A percentile compares a stretch with the other conserved stretches of the same genome.
These are phyloP conservation scores for Scophthalmus maximus DNA, from an alignment of 2,113 vertebrate species.

Conservation along the genomic window DNA sequence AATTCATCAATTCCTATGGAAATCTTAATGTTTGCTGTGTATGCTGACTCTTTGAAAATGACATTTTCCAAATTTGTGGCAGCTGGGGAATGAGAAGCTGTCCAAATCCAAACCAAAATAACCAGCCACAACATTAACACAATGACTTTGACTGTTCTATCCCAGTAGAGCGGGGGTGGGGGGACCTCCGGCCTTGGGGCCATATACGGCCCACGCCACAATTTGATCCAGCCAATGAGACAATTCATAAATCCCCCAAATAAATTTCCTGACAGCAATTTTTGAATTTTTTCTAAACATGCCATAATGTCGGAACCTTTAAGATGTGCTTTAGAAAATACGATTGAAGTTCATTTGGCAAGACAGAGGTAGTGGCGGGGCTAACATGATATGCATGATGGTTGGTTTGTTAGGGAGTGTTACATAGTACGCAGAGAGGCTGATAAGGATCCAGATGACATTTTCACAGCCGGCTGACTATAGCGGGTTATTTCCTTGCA, in stretches of 20 bases:
- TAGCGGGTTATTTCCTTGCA: slow-evolving; percentile 79
- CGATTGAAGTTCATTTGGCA: background rate
- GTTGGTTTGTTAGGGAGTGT: slow-evolving; percentile 19
- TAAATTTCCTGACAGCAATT: background rate
- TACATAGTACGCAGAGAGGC: slow-evolving; percentile 35
- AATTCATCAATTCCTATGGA: no score
- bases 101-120: background rate
- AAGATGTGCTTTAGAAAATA: background rate
- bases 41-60: background rate
- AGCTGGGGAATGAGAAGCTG: background rate
- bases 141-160: background rate
- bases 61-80: no score
- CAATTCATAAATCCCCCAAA: background rate
- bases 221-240: no score
- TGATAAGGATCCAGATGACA: slow-evolving; percentile 71
- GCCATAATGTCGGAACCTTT: background rate
- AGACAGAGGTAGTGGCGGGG: background rate
- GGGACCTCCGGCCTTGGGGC: background rate
- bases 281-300: background rate
- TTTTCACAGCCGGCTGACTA: slow-evolving; percentile 68
- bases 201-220: no score
- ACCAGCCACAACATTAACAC: background rate
- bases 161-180: no score
- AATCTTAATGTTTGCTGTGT: no score
- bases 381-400: slow-evolving; percentile 2